Evolutionary conservation across 23 tunicate genomes (phyloP), one percentile per base, ranked within the genome.

Genomic region (Halocynthia aurantium): DNA sequence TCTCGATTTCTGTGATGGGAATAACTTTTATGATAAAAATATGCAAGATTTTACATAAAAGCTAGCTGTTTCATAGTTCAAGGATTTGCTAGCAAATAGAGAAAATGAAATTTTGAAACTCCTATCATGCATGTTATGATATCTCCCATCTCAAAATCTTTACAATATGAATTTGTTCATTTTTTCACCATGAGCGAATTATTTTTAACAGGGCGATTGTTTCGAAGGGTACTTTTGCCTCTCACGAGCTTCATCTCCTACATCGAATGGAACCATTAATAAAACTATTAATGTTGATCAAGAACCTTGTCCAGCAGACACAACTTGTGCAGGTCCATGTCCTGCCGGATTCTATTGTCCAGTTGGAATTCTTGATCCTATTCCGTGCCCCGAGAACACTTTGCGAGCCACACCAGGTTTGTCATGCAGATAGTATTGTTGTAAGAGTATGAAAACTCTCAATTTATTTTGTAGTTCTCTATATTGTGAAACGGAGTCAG

Each of bases 261-360:
- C 81, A 22, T 76, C 87, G 0, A 72, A 69, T 55, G 87, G 66
- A 62, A 69, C 9, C 49, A 21, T 67, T 17, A 69, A 62, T 50
- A 73, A 67, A 62, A 79, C 40, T 52, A 52, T 52, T 8, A 74
- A 74, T n/a, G 71, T 76, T 6, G 80, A 62, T 51, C 76, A 53
- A 52, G 69, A n/a, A 5, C 73, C 82, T 8, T 94, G 99, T 55
- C 66, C 78, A 55, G 53, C 71, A 31, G 8, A 18, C 8, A 88
- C 83, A 8, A 84, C 94, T 10, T 94, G 99, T 73, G 96, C 95
- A 52, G 99, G 99, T 5, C 87, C 84, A 7, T 94, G 99, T 66
- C 99, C 99, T 6, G 95, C 95, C 60, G 99, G 99, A 6, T 84
- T 55, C 53, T 94, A 94, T 71, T 94, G 99, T 61, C 56, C 31